Conservation (phyloP, 2,797 vertebrate genomes). For the Lates japonicus region DNA sequence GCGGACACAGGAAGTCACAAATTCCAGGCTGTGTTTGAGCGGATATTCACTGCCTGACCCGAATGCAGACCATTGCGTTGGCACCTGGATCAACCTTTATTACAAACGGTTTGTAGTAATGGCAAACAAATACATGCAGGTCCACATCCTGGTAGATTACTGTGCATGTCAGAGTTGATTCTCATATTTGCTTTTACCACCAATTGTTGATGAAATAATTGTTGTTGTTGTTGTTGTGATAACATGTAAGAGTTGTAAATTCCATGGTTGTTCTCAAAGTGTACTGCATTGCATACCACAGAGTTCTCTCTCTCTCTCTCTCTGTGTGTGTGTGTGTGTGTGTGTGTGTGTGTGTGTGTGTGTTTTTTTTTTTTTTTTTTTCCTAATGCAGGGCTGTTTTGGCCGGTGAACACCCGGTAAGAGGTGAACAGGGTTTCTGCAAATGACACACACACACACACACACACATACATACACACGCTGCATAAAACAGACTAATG, state of each 20-base stretch:
- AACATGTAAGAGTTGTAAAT: background rate
- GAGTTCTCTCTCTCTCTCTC: background rate
- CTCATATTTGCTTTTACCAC: background rate
- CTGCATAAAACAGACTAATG: conserved; percentile 61
- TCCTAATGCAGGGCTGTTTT: background rate
- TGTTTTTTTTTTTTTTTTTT: background rate
- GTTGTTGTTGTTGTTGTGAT: background rate
- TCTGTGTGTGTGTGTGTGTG: too few relatives aligned
- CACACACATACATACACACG: conserved; percentile 10
- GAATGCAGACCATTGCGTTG: background rate
- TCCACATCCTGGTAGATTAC: background rate
- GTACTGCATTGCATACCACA: background rate
- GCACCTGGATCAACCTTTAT: background rate
- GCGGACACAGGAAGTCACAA: background rate
- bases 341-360: too few relatives aligned
- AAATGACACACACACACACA: conserved; percentile 25
- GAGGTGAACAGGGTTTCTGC: conserved; percentile 18
- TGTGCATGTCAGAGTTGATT: background rate
- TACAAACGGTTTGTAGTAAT: background rate
- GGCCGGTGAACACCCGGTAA: background rate
- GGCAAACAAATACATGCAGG: background rate
- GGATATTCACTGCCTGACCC: background rate
- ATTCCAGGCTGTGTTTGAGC: background rate
- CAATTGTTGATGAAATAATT: background rate
- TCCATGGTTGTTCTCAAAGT: background rate